Evolutionary conservation across 1,140 invertebrate species (phyloP).

Genomic region (Zaprionus africanus): DNA sequence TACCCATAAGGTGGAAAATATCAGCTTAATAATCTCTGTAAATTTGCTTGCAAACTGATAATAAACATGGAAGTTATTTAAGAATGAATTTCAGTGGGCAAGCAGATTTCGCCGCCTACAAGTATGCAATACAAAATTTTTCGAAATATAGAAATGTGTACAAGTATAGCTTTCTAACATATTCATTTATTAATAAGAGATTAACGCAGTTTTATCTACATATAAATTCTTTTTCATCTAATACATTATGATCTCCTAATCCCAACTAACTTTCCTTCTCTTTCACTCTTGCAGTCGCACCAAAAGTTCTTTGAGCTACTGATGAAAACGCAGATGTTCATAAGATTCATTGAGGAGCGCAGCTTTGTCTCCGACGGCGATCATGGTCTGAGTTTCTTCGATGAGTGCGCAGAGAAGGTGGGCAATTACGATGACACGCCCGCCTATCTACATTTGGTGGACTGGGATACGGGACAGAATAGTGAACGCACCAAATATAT

Average conservation of each 20-base stretch:
- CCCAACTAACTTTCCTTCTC: not conserved
- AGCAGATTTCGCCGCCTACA: too few species aligned
- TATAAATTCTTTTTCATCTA: too few species aligned
- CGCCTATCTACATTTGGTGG: constrained; percentile 88
- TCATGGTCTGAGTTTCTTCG: constrained; percentile 97
- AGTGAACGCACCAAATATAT: constrained; percentile 98
- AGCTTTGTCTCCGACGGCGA: constrained; percentile 99
- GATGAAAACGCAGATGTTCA: constrained; percentile 98
- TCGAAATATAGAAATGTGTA: too few species aligned
- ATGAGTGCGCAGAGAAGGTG: constrained; percentile 95
- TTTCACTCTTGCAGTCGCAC: constrained; percentile 88
- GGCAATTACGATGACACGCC: constrained; percentile 87
- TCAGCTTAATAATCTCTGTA: too few species aligned
- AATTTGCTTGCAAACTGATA: too few species aligned
- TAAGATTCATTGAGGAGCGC: constrained; percentile 98
- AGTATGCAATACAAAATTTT: too few species aligned
- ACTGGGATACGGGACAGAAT: constrained; percentile 87
- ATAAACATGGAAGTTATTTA: too few species aligned
- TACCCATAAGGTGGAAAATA: too few species aligned
- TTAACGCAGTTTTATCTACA: too few species aligned
- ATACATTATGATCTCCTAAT: not conserved
- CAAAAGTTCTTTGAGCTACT: constrained; percentile 96
- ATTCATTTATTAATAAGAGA: too few species aligned
- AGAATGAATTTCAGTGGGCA: too few species aligned
- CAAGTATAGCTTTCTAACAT: too few species aligned